These are phyloP conservation scores for Drosophila ananassae DNA, from an alignment of 1,140 invertebrate genomes.

Conservation along the genomic window DNA sequence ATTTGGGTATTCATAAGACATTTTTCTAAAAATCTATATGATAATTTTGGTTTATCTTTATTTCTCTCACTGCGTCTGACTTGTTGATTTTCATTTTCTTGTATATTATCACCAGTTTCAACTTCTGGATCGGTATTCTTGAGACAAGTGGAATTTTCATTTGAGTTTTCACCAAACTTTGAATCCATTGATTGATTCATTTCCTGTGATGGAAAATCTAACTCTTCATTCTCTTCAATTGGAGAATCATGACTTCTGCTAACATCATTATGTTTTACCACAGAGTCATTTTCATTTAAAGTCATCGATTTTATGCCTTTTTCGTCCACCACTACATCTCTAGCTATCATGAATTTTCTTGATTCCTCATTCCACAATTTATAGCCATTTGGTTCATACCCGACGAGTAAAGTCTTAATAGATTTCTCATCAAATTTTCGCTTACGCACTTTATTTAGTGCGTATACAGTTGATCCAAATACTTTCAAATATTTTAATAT, in stretches of 20 bases:
- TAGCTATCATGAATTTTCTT: too few relatives aligned
- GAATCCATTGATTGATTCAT: too few relatives aligned
- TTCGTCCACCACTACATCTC: too few relatives aligned
- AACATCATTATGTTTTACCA: too few relatives aligned
- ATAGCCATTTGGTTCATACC: conserved; percentile 5
- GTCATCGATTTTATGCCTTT: too few relatives aligned
- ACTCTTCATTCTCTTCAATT: too few relatives aligned
- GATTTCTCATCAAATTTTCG: background rate
- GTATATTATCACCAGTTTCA: conserved; percentile 17
- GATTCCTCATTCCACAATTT: conserved; percentile 17
- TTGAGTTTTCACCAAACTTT: too few relatives aligned
- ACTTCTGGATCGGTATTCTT: conserved; percentile 18
- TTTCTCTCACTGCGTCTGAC: conserved; percentile 57
- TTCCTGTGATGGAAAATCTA: too few relatives aligned
- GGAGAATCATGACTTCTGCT: too few relatives aligned
- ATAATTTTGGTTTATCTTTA: conserved; percentile 28
- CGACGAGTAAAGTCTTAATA: background rate
- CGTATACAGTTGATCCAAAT: conserved; percentile 6
- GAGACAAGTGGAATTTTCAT: too few relatives aligned
- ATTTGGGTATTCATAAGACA: conserved; percentile 54
- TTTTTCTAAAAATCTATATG: conserved; percentile 45
- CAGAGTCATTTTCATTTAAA: too few relatives aligned
- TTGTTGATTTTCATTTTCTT: conserved; percentile 6
- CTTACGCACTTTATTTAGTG: background rate
- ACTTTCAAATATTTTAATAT: conserved; percentile 1